Evolutionary conservation across 2,888 invertebrate genomes (phyloP), one percentile per base, ranked within the genome.

Genomic region (Drosophila paramelanica): DNA sequence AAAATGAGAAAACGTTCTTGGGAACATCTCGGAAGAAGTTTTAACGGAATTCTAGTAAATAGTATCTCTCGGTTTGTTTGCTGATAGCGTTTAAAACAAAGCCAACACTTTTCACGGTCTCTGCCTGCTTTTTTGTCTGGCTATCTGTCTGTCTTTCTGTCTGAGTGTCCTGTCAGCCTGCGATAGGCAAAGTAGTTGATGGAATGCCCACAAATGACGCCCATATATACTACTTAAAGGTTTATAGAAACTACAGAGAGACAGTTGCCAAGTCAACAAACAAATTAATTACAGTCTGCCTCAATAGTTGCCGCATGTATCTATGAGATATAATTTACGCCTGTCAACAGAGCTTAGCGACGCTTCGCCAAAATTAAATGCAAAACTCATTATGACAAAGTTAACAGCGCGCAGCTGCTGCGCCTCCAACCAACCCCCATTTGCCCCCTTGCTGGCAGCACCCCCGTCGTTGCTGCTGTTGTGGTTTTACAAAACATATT

Each of bases 401-500:
- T 81, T 87, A 87, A 84, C 79, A 76, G 84, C 50, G 55, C 73
- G 69, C 86, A 68, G 77, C 78, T 67, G 86, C 66, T 74, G 49
- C 41, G 14, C 11, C 50, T 13, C 49, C 14, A 20, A 8, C 38
- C 20, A 8, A 33, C 5, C 11, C 33, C 27, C 7, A 2, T 10
- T n/a, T 17, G 11, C 27, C 7, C 36, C 49, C 39, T 46, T 45
- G 39, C 52, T 56, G 58, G 31, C 52, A 17, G 53, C 17, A 14
- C 57, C 20, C 39, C 41, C 49, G 47, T 31, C 59, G 61, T 10
- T 60, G 52, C 13, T 55, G 61, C 41, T 67, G 66, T 61, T 87
- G 84, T 68, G 88, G 87, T 86, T 88, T 86, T 75, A 83, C 78
- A 81, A 86, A 85, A 85, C 85, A 85, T 88, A 85, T 85, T 85